Conservation (phyloP, 2,797 vertebrate species). For the Anguilla megastoma region DNA sequence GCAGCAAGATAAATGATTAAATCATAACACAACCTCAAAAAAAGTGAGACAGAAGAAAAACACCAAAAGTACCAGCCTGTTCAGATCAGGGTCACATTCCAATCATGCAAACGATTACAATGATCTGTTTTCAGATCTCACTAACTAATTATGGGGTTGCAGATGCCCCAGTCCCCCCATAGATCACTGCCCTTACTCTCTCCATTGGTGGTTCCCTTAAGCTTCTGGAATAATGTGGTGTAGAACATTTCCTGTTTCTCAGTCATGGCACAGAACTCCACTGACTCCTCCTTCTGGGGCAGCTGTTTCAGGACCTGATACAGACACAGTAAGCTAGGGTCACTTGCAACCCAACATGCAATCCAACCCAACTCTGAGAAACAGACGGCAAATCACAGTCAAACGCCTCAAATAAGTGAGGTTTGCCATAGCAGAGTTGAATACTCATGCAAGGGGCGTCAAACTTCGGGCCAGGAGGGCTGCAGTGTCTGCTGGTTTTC, state of each 20-base stretch:
- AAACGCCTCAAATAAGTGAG: neutral
- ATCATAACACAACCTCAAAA: too few species aligned
- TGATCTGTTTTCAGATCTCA: too few species aligned
- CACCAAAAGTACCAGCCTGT: too few species aligned
- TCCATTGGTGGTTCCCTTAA: conserved; percentile 73
- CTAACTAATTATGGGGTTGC: too few species aligned
- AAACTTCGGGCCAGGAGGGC: neutral
- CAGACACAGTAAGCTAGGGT: conserved; percentile 13
- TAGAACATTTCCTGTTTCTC: conserved; percentile 79
- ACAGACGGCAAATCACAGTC: neutral
- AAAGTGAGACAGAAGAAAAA: too few species aligned
- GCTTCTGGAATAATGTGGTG: conserved; percentile 68
- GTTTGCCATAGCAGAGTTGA: neutral
- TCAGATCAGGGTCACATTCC: too few species aligned
- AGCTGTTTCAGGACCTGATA: conserved; percentile 77
- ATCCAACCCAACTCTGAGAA: neutral
- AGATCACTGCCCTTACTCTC: conserved; percentile 65
- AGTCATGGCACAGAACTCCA: conserved; percentile 79
- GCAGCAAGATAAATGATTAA: too few species aligned
- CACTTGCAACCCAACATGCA: neutral
- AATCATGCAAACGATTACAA: too few species aligned
- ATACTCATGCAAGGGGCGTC: neutral
- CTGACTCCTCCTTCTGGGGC: conserved; percentile 78
- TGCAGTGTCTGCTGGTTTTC: too few species aligned
- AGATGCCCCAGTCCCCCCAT: neutral